Evolutionary conservation across 2,888 invertebrate species (phyloP), one percentile per base, ranked within the genome.

Genomic region (Actias luna): DNA sequence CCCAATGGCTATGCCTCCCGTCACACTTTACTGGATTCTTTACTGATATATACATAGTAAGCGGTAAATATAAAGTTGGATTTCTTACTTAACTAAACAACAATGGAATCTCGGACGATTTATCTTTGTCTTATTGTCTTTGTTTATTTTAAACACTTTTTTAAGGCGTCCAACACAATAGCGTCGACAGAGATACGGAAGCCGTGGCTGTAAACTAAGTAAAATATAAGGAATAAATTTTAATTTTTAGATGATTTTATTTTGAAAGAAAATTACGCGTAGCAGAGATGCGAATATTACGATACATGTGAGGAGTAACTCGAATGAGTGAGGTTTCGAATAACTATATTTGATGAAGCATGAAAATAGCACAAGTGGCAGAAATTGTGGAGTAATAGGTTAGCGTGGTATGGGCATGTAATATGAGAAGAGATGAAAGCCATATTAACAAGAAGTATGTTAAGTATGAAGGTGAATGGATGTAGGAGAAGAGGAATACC

Each of bases 41-140:
- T 5, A n/a, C 29, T 55, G 55, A 7, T 55, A 29, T 14, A 29
- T 29, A 55, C 55, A 29, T 29, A 55, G 29, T 55, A 55, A 55
- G 12, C 29, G n/a, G 29, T 55, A 55, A 29, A 29, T 29, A 29
- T 55, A 29, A 55, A 55, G 55, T n/a, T 18, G n/a, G 29, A 29
- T 55, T 55, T 55, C n/a, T 27, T 55, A 55, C 18, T 55, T 29
- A 16, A 55, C 55, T 29, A 55, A 55, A 55, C 55, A 55, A 55
- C 55, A 55, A 55, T 29, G n/a, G 8, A 29, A 55, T 55, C 55
- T 55, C 55, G 55, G 55, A 55, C 29, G 55, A 55, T 55, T 55
- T 55, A 55, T 55, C 55, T 55, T 16, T 29, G 29, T 55, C 29
- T 55, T 29, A 29, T 29, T 55, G 55, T 55, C 55, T 55, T 55